Evolutionary conservation across 2,888 invertebrate species (phyloP).

Genomic region (Cheilosia pagana): DNA sequence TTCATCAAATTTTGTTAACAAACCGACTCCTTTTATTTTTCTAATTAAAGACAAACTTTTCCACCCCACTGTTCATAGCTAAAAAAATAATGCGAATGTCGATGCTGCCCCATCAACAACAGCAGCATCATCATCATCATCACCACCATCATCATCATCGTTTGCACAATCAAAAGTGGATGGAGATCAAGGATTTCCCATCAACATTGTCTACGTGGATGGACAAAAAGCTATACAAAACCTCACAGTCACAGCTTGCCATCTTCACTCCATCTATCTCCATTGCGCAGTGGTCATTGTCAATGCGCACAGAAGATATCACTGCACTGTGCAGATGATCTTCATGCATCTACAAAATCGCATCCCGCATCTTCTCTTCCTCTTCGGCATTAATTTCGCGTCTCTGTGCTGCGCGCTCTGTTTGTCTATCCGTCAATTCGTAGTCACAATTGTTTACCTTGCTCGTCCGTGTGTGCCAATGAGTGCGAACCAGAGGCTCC

Average conservation of each 20-base stretch:
- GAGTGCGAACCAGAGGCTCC: constrained; percentile 32
- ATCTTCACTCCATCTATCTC: constrained; percentile 70
- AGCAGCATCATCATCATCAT: constrained; percentile 57
- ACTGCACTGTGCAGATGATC: constrained; percentile 6
- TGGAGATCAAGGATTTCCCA: constrained; percentile 75
- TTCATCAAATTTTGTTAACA: too few species aligned
- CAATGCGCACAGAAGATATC: constrained; percentile 57
- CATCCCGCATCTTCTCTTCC: constrained; percentile 8
- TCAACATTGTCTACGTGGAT: constrained; percentile 29
- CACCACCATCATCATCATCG: constrained; percentile 68
- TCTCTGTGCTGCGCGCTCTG: constrained; percentile 59
- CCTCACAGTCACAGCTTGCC: constrained; percentile 12
- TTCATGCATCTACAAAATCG: constrained; percentile 24
- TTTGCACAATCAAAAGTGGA: constrained; percentile 72
- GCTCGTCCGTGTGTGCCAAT: constrained; percentile 48
- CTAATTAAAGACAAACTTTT: not conserved
- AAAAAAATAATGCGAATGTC: constrained; percentile 45
- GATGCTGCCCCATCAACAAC: constrained; percentile 55
- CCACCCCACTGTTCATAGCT: constrained; percentile 18
- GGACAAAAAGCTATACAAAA: not conserved
- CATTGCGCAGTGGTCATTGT: constrained; percentile 66
- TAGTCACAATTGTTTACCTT: constrained; percentile 66
- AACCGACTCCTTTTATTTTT: not conserved
- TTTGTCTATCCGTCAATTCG: constrained; percentile 67
- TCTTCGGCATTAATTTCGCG: constrained; percentile 54